Evolutionary conservation across 2,113 vertebrate species (phyloP), one percentile per base, ranked within the genome.

Genomic region (Rana temporaria): DNA sequence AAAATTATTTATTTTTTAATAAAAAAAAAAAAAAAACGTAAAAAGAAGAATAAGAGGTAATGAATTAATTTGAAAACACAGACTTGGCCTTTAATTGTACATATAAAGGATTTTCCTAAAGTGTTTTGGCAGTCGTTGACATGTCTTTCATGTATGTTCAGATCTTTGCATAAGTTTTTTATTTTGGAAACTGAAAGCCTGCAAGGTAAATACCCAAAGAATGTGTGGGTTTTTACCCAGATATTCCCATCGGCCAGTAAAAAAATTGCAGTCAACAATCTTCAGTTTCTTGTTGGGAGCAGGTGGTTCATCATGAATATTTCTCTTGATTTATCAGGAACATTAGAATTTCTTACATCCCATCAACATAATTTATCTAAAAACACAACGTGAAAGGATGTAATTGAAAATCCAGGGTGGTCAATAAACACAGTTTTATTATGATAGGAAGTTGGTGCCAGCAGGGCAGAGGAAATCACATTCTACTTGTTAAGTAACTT

Each of bases 401-500:
- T 63, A 63, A 60, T 22, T 38, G 42, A 32, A 60, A 14, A 42
- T 62, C 53, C 53, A 34, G 15, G 7, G 70, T 34, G 53, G 53
- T 32, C 70, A 76, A 63, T 42, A 38, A 60, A 76, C 57, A 62
- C 34, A 22, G n/a, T 62, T 76, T 60, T 62, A 76, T 62, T 76
- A 76, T 76, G 30, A 76, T 42, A 59, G 56, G 18, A 48, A 76
- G 62, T n/a, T 15, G 26, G 9, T 12, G n/a, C n/a, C 70, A 34
- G 70, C 70, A 59, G 70, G 70, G 70, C 53, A 59, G 53, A 26
- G 70, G 26, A 32, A 73, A 22, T 14, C 24, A 8, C 17, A 53
- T 52, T 18, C 6, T 6, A 30, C 26, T 32, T 57, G 15, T 55
- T 19, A 3, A 57, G 53, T 53, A n/a, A 6, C 53, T 57, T 19